Conservation (phyloP, 2,797 vertebrate species). For the Bovichtus diacanthus region DNA sequence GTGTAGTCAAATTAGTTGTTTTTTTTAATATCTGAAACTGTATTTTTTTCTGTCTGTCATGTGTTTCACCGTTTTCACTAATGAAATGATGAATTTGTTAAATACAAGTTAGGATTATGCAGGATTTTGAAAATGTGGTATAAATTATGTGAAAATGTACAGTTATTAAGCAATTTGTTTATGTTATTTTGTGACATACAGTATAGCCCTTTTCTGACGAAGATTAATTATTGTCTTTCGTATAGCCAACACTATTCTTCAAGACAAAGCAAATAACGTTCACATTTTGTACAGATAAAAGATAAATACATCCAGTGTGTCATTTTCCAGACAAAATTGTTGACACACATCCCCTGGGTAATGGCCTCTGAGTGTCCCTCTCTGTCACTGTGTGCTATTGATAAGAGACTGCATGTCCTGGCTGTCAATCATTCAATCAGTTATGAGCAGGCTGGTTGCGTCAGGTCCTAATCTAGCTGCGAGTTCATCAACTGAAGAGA, state of each 20-base stretch:
- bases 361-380: slow-evolving; percentile 47
- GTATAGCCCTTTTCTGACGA: no score
- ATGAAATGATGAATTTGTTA: no score
- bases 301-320: slow-evolving; percentile 47
- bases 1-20: no score
- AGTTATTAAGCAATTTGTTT: neutral
- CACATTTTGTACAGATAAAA: slow-evolving; percentile 40
- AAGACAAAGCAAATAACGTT: slow-evolving; percentile 18
- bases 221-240: neutral
- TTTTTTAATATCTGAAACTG: no score
- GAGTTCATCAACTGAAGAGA: slow-evolving; percentile 66
- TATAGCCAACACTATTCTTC: slow-evolving; percentile 1
- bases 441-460: slow-evolving; percentile 49
- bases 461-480: slow-evolving; percentile 66
- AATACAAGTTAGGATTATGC: neutral
- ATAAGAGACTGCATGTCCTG: slow-evolving; percentile 59
- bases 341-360: slow-evolving; percentile 53
- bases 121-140: neutral
- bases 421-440: slow-evolving; percentile 65
- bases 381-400: slow-evolving; percentile 58
- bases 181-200: no score
- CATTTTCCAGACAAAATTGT: slow-evolving; percentile 53
- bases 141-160: neutral
- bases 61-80: no score
- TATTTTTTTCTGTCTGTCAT: no score